These are phyloP conservation scores for Eupithecia vulgata DNA, from an alignment of 2,888 invertebrate species.

Conservation along the genomic window DNA sequence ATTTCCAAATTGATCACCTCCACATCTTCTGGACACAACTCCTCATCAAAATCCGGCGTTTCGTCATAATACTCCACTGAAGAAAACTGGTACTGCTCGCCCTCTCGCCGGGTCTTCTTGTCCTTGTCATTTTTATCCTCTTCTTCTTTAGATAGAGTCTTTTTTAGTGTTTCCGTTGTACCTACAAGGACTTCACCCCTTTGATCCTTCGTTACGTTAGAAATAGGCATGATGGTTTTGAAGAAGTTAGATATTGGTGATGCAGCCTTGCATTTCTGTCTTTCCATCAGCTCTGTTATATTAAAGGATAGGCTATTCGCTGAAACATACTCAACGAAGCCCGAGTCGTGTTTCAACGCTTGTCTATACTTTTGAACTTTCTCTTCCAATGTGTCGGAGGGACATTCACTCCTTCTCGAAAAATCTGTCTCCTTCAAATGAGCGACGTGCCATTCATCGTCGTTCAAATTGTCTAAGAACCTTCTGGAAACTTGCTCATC, in stretches of 20 bases:
- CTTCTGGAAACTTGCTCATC: conserved; percentile 44
- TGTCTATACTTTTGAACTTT: conserved; percentile 55
- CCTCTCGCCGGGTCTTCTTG: conserved; percentile 49
- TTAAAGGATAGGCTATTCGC: conserved; percentile 54
- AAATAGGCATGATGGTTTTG: conserved; percentile 11
- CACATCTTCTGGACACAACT: conserved; percentile 58
- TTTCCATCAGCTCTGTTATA: conserved; percentile 45
- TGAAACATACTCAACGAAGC: conserved; percentile 60
- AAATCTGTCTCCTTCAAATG: conserved; percentile 57
- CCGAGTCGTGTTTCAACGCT: conserved; percentile 57
- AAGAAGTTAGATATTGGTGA: conserved; percentile 25
- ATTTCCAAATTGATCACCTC: conserved; percentile 59
- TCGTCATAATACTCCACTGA: conserved; percentile 74
- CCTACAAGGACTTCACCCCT: conserved; percentile 32
- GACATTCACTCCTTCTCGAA: conserved; percentile 49
- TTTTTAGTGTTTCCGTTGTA: conserved; percentile 36
- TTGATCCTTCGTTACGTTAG: conserved; percentile 15
- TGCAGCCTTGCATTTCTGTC: conserved; percentile 43
- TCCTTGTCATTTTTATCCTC: conserved; percentile 36
- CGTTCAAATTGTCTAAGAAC: conserved; percentile 53
- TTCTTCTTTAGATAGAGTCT: conserved; percentile 15
- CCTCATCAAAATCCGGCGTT: conserved; percentile 49
- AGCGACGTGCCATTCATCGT: conserved; percentile 62
- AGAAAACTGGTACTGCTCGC: conserved; percentile 71
- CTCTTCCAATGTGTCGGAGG: conserved; percentile 56